Percentiles rank a stretch among this genome's conserved stretches.
Conservation (phyloP, 2,888 invertebrate genomes). For the Chloromyia formosa region DNA sequence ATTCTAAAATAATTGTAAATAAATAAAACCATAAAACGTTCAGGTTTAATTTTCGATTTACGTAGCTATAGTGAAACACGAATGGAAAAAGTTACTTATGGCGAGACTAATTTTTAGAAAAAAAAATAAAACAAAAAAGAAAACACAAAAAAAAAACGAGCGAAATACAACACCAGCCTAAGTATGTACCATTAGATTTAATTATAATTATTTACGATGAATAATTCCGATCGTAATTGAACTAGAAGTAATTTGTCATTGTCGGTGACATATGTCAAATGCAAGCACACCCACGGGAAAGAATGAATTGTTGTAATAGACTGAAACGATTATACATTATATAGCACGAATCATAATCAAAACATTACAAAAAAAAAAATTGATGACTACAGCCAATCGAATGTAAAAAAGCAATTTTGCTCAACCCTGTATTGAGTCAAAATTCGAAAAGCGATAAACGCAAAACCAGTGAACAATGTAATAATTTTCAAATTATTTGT, state of each 20-base stretch:
- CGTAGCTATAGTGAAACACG: background rate
- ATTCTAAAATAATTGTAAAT: background rate
- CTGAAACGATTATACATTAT: background rate
- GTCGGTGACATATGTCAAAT: background rate
- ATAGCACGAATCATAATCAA: conserved; percentile 1
- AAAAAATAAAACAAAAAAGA: too few relatives aligned
- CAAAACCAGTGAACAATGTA: background rate
- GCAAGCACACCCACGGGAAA: background rate
- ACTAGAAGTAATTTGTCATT: background rate
- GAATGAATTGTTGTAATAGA: background rate
- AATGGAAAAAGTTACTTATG: background rate
- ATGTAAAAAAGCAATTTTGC: background rate
- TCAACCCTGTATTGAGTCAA: background rate
- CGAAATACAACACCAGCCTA: conserved; percentile 10
- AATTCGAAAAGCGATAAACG: background rate
- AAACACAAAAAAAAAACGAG: background rate
- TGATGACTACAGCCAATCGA: background rate
- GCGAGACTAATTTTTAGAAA: conserved; percentile 1
- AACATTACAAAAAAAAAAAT: background rate
- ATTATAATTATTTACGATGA: background rate
- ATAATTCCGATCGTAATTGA: background rate
- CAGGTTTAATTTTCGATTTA: background rate
- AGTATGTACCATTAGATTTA: background rate
- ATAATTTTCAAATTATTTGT: background rate
- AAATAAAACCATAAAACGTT: background rate